A percentile compares a stretch with the other conserved stretches of the same genome.
Conservation (phyloP, 2,888 invertebrate genomes). For the Sarcophaga carnaria region DNA sequence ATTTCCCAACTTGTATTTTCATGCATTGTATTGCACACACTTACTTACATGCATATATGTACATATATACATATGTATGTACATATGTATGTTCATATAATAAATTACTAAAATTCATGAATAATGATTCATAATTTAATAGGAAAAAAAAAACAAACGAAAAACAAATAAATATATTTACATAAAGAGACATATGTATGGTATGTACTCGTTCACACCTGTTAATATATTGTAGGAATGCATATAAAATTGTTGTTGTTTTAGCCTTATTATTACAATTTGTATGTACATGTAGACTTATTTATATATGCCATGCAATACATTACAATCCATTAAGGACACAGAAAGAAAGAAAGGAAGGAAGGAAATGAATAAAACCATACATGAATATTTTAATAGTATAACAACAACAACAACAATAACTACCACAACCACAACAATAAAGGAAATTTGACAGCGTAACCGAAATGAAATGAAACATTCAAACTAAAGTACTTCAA, state of each 20-base stretch:
- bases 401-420: background rate
- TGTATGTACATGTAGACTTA: background rate
- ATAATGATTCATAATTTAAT: background rate
- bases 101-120: background rate
- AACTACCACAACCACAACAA: background rate
- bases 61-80: background rate
- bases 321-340: background rate
- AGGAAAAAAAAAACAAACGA: background rate
- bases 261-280: background rate
- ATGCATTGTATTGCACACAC: no score
- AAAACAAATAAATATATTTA: no score
- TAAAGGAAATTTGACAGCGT: background rate
- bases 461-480: background rate
- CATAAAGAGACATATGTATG: no score
- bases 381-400: conserved; percentile 9
- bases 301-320: background rate
- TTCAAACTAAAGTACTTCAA: no score
- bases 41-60: no score
- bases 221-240: no score
- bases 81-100: background rate
- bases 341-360: background rate
- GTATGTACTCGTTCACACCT: no score
- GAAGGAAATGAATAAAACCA: background rate
- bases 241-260: background rate
- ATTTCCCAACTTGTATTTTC: no score